These are phyloP conservation scores for Adelognathus sp. DNA, from an alignment of 2,888 invertebrate genomes.

Conservation along the genomic window DNA sequence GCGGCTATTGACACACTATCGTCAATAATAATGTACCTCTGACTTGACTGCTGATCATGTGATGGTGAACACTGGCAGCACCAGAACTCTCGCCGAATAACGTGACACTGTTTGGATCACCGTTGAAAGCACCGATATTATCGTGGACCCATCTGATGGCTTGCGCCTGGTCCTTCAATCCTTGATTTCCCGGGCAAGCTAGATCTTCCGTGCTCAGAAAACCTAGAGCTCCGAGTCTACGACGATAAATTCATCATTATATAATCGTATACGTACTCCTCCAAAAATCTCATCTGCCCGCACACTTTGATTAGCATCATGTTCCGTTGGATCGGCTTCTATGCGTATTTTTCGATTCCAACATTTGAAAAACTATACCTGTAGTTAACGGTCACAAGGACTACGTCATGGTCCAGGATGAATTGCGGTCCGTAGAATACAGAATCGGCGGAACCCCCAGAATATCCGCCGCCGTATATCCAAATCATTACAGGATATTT, in stretches of 20 bases:
- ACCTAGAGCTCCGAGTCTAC: slow-evolving; percentile 84
- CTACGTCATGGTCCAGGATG: slow-evolving; percentile 86
- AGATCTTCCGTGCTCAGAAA: slow-evolving; percentile 86
- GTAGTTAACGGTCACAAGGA: slow-evolving; percentile 88
- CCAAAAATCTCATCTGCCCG: not conserved
- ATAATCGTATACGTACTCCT: not conserved
- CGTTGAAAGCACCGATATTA: slow-evolving; percentile 85
- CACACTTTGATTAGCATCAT: not conserved
- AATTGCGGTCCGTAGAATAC: slow-evolving; percentile 87
- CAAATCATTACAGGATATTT: slow-evolving; percentile 88
- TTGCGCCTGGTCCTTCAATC: slow-evolving; percentile 86
- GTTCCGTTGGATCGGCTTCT: not conserved
- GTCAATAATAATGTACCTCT: slow-evolving; percentile 79
- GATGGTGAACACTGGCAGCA: slow-evolving; percentile 86
- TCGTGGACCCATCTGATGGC: slow-evolving; percentile 85
- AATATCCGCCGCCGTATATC: slow-evolving; percentile 89
- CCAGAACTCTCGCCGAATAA: slow-evolving; percentile 88
- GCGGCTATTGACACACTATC: not conserved
- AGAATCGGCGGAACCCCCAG: slow-evolving; percentile 87
- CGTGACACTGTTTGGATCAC: slow-evolving; percentile 85
- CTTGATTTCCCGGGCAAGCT: slow-evolving; percentile 86
- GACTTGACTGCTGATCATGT: slow-evolving; percentile 85
- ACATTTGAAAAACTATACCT: slow-evolving; percentile 76
- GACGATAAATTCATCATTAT: not conserved
- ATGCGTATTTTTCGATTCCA: no score